Evolutionary conservation across 2,113 vertebrate species (phyloP), one percentile per base, ranked within the genome.

Genomic region (Antechinus stuartii): DNA sequence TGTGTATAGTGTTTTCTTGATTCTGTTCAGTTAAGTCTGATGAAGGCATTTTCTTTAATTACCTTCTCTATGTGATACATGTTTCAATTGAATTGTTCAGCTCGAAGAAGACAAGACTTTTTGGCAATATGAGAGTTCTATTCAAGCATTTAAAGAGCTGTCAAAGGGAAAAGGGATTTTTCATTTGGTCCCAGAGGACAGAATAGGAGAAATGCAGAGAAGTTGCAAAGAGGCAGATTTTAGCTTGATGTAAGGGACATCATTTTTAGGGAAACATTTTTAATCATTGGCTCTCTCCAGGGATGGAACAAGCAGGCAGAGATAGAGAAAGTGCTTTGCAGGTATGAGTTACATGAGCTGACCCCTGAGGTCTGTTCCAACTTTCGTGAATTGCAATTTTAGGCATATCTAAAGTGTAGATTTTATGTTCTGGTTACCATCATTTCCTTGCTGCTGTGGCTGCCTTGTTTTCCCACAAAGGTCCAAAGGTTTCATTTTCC

Each of bases 401-500:
- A 84, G 35, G 19, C n/a, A 42, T 42, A 42, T 50, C 47, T 52
- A 90, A 90, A 90, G 25, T 27, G 16, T 50, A 12, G 49, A 52
- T 90, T 50, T 90, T 90, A 47, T 90, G 23, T 90, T 90, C 25
- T 90, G 49, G 46, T 90, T 90, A 47, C 90, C 50, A 50, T 50
- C n/a, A 50, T 50, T 92, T 93, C 91, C 2, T n/a, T 95, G 94
- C 22, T 90, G 19, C 23, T 91, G 92, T 50, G 92, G 46, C 6
- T 6, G 14, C 91, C 92, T 11, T 47, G 24, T 84, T 97, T 91
- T 8, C n/a, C n/a, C 25, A 56, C 12, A 92, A 2, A 93, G 94
- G 49, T 8, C 54, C 16, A n/a, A n/a, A n/a, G n/a, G n/a, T n/a
- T n/a, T n/a, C n/a, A n/a, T n/a, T n/a, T n/a, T n/a, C n/a, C n/a